phyloP scores from a whole-genome alignment of 92 coral and sea anemone species.

The Epizoanthus rinbou region DNA sequence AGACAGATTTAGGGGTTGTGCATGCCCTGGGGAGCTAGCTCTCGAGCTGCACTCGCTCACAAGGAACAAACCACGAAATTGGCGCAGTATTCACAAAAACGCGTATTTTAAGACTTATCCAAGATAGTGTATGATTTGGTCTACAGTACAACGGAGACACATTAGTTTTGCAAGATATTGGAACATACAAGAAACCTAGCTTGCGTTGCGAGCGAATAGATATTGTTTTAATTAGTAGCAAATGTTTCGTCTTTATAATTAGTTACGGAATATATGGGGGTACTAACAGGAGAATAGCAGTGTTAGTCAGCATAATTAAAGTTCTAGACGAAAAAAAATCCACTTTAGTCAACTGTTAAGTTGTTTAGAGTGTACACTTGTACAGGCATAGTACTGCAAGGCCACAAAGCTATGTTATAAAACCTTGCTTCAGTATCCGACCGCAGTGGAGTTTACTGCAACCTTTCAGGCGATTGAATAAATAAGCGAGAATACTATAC shows the following conservation, averaged over 20 bases:
- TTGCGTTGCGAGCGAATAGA: not conserved
- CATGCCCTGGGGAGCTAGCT: no score
- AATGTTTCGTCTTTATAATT: constrained; percentile 23
- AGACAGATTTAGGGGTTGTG: constrained; percentile 2
- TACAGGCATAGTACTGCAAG: not conserved
- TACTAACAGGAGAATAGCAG: not conserved
- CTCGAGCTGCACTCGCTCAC: no score
- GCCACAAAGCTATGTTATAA: no score
- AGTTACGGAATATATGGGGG: not conserved
- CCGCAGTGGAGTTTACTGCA: no score
- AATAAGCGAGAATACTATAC: not conserved
- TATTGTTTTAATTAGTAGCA: constrained; percentile 8
- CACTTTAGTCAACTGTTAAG: not conserved
- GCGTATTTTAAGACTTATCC: no score
- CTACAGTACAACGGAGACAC: no score
- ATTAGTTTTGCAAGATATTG: no score
- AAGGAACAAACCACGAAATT: no score
- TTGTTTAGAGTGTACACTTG: not conserved
- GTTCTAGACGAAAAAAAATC: not conserved
- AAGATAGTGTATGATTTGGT: no score
- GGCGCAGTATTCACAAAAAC: no score
- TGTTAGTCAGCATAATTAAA: not conserved
- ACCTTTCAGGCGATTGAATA: not conserved
- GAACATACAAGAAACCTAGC: not conserved
- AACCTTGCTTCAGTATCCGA: not conserved